phyloP scores from a whole-genome alignment of 1,140 invertebrate species.

The Ostrea denselamellosa region DNA sequence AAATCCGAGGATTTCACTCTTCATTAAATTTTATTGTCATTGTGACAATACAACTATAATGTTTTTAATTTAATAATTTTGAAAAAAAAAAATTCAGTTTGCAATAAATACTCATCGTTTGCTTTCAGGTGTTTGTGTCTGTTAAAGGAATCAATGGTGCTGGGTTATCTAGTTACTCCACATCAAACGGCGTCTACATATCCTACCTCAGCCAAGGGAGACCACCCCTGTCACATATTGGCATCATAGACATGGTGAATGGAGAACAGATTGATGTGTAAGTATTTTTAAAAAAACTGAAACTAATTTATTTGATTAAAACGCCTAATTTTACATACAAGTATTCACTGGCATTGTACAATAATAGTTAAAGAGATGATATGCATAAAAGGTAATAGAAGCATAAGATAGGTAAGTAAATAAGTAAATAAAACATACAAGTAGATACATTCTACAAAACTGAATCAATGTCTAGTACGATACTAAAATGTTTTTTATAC shows the following conservation, averaged over 20 bases:
- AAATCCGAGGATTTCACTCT: neutral
- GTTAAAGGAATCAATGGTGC: conserved; percentile 66
- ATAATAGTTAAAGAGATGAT: no score
- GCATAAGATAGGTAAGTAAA: no score
- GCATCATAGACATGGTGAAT: conserved; percentile 55
- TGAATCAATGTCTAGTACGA: no score
- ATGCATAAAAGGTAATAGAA: no score
- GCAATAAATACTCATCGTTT: neutral
- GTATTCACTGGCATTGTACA: no score
- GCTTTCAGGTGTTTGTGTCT: conserved; percentile 65
- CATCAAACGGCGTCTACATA: conserved; percentile 67
- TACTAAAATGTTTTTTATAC: no score
- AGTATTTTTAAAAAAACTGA: no score
- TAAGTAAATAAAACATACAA: no score
- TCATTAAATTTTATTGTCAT: neutral
- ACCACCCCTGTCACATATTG: conserved; percentile 60
- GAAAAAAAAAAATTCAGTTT: neutral
- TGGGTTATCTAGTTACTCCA: conserved; percentile 56
- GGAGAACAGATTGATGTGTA: conserved; percentile 62
- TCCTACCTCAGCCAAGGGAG: conserved; percentile 66
- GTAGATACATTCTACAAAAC: no score
- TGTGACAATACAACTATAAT: neutral
- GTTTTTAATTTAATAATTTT: no score
- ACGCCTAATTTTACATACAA: no score
- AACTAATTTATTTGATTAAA: no score